Base-by-base conservation (phyloP, 2,888 invertebrate species). In the Ophion ellenae region DNA sequence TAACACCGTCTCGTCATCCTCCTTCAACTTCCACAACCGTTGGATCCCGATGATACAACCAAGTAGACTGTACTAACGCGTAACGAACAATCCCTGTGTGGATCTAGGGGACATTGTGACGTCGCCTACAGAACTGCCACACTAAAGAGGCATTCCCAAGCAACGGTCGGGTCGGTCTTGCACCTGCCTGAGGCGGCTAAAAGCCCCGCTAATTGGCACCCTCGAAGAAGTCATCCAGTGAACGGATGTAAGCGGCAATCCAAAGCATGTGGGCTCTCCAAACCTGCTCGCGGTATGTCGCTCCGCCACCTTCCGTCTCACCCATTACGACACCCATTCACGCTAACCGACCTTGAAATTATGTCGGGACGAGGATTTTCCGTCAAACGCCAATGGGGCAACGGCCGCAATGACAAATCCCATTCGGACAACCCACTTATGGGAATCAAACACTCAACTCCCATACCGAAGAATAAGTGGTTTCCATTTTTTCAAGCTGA, bases 311-410 rank as follows among this genome's bases (percentile, higher is more conserved):
- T 61, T 53, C 57, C 83, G 40, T 40, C 40, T 1, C 40, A 40
- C 40, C 40, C 1, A 40, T 40, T 40, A 40, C 40, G 40, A 40
- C 40, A 40, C 9, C 9, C 40, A 5, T 40, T 86, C 81, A 87
- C 86, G 87, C 86, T 87, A 90, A 91, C 90, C 91, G 91, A 89
- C 87, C 85, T 87, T 84, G 86, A 90, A 90, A 90, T 90, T 87
- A 86, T 86, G 40, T 7, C 81, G 32, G 83, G 75, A 85, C 86
- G 86, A 81, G 78, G 83, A 88, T 86, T 87, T 86, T 83, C 86
- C 84, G 70, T 66, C 61, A 47, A 67, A 53, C 61, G 73, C 75
- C 70, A 71, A 71, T 59, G 73, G 77, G 73, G 53, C 66, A 81
- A 78, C 78, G 57, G 32, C 53, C 20, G 69, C 67, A 28, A 45